Base-by-base conservation (phyloP, 2,797 vertebrate species). In the Masticophis lateralis region DNA sequence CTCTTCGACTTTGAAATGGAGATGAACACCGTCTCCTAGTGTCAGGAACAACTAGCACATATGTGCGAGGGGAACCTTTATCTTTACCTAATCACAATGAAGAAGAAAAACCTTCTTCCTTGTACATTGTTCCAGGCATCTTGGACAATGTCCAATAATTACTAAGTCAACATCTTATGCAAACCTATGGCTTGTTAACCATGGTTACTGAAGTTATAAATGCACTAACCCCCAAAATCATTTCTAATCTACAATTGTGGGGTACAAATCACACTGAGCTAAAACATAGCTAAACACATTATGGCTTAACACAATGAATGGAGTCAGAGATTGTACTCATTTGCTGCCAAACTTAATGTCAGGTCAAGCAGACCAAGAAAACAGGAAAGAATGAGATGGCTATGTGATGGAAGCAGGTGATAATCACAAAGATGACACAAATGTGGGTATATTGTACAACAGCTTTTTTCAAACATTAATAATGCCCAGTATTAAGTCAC, bases 401-500 rank as follows among this genome's bases (percentile, higher is more conserved):
- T 22, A 56, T 7, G n/a, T 53, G 32, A 43, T 57, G 6, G 32
- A 43, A 56, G 37, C 27, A 66, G 18, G 51, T n/a, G 55, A 28
- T 7, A 57, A 79, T 14, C 25, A 56, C 28, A 51, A 60, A 89
- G n/a, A 3, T 56, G 8, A n/a, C 55, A 59, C 37, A 61, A 25
- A 47, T 10, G 13, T 79, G 83, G 28, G 37, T 74, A 43, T 27
- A n/a, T 32, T 90, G 37, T 60, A 22, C 57, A 90, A 83, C 59
- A 60, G 88, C 47, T 86, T n/a, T 74, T 91, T 90, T 20, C 9
- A 86, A 32, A 83, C 14, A 90, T 59, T 55, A 92, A 16, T 90
- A 95, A 60, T 88, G 83, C 94, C 86, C 88, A 92, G 32, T 13
- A 13, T 57, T 94, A 87, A 92, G 90, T 63, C 57, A 89, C 5